Percentiles rank a stretch among this genome's conserved stretches.
phyloP scores from a whole-genome alignment of 2,888 invertebrate species.

The Drosophila nr. medialis region DNA sequence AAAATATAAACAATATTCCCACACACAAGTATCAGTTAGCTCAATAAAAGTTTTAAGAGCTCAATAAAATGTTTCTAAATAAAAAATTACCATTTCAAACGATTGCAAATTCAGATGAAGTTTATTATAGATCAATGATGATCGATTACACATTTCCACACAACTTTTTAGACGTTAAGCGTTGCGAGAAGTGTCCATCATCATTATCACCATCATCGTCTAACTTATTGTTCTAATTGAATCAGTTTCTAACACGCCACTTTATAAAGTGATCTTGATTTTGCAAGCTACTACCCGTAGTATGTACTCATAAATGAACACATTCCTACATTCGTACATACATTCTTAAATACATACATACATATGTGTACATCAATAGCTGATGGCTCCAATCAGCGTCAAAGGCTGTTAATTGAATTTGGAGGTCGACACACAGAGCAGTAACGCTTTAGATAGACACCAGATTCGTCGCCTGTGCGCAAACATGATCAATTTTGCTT shows the following conservation, averaged over 20 bases:
- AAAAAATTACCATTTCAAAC: not conserved
- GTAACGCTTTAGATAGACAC: constrained; percentile 1
- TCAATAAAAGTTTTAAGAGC: not conserved
- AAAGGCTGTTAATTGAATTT: constrained; percentile 72
- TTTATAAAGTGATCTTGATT: constrained; percentile 19
- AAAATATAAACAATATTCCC: not conserved
- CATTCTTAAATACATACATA: no score
- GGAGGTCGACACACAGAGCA: constrained; percentile 60
- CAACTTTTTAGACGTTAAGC: not conserved
- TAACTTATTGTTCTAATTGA: constrained; percentile 21
- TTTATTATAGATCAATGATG: constrained; percentile 22
- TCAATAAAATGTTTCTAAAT: not conserved
- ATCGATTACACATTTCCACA: constrained; percentile 40
- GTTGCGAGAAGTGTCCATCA: constrained; percentile 15
- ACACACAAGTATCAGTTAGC: not conserved
- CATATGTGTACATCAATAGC: not conserved
- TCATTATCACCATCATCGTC: constrained; percentile 12
- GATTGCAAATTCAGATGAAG: constrained; percentile 4
- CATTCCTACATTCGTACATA: not conserved
- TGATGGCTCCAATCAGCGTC: constrained; percentile 61
- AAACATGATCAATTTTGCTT: constrained; percentile 68
- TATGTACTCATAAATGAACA: not conserved
- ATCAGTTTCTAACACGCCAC: constrained; percentile 12
- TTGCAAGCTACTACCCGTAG: constrained; percentile 4
- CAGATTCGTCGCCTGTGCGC: constrained; percentile 19